A percentile compares a stretch with the other conserved stretches of the same genome.
These are phyloP conservation scores for Oryctes rhinoceros DNA, from an alignment of 1,140 invertebrate genomes.

Conservation along the genomic window DNA sequence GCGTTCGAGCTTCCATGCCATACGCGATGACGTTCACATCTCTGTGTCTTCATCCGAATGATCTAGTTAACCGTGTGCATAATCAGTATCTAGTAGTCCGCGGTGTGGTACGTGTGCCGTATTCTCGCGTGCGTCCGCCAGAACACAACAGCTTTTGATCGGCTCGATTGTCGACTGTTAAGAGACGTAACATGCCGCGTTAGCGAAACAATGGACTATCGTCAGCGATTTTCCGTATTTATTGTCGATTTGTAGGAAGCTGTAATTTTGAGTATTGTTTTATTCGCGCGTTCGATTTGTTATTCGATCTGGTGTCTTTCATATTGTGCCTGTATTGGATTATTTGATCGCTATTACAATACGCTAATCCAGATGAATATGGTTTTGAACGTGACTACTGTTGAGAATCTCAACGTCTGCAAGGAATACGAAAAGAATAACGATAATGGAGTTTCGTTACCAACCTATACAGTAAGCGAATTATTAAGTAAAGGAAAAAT, in stretches of 20 bases:
- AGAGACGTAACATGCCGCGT: background rate
- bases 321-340: slow-evolving; percentile 12
- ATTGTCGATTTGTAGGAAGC: background rate
- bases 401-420: background rate
- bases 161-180: background rate
- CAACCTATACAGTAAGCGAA: slow-evolving; percentile 14
- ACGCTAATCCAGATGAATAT: slow-evolving; percentile 27
- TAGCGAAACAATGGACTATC: slow-evolving; percentile 11
- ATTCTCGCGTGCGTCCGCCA: background rate
- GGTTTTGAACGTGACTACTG: slow-evolving; percentile 36
- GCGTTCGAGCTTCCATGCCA: background rate
- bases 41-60: slow-evolving; percentile 38
- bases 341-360: too few relatives aligned
- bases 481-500: background rate
- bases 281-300: background rate
- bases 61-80: slow-evolving; percentile 33
- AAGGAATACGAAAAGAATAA: background rate
- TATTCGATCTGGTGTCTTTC: background rate
- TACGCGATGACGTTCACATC: background rate
- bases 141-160: background rate
- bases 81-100: slow-evolving; percentile 26
- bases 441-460: background rate
- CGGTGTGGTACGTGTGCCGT: slow-evolving; percentile 13
- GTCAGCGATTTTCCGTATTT: background rate
- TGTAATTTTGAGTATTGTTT: slow-evolving; percentile 4